Percentiles rank a stretch among this genome's conserved stretches.
Evolutionary conservation across 1,140 invertebrate genomes (phyloP).

Genomic region (Sitobion miscanthi): DNA sequence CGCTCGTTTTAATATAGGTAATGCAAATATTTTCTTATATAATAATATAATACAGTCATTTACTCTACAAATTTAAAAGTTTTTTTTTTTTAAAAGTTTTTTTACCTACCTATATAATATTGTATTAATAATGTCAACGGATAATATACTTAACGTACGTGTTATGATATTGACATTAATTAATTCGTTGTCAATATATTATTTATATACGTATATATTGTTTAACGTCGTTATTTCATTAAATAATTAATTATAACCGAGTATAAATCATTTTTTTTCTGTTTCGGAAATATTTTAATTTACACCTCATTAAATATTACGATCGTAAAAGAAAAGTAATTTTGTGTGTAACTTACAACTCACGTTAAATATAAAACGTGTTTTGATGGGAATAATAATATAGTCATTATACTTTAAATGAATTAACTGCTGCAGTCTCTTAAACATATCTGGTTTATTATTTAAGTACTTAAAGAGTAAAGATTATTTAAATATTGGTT

Average conservation of each 20-base stretch:
- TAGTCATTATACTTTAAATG: background rate
- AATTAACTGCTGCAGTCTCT: conserved; percentile 2
- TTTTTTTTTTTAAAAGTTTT: background rate
- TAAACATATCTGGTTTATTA: background rate
- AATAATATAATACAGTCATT: background rate
- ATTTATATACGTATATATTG: background rate
- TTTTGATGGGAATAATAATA: conserved; percentile 26
- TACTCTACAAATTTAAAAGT: background rate
- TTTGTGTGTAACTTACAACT: background rate
- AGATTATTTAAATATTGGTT: background rate
- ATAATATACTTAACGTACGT: background rate
- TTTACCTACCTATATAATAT: background rate
- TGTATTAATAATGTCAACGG: background rate
- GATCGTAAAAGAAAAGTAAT: conserved; percentile 30
- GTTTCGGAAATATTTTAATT: conserved; percentile 22
- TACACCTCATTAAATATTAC: conserved; percentile 9
- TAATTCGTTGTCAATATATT: background rate
- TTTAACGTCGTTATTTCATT: background rate
- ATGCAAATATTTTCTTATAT: background rate
- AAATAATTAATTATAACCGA: conserved; percentile 23
- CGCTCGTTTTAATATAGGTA: background rate
- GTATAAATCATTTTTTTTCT: background rate
- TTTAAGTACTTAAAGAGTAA: background rate
- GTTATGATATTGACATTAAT: background rate
- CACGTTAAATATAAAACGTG: conserved; percentile 3